Evolutionary conservation across 2,113 vertebrate species (phyloP).

Genomic region (Phaethon lepturus): DNA sequence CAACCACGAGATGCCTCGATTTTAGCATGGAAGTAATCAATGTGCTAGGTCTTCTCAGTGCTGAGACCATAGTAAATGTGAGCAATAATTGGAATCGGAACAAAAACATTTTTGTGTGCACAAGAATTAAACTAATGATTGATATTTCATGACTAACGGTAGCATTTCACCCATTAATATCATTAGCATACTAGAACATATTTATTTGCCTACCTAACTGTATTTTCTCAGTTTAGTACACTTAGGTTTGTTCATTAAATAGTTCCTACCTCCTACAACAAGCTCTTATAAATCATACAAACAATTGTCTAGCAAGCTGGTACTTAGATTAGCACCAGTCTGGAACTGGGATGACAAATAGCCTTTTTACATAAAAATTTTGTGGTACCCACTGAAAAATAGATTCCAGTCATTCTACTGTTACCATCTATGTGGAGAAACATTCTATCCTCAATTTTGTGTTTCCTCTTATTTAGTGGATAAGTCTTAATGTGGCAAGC

Average conservation of each 20-base stretch:
- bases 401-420: not conserved
- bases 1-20: not conserved
- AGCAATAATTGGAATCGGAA: not conserved
- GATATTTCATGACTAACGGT: not conserved
- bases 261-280: not conserved
- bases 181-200: not conserved
- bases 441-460: not conserved
- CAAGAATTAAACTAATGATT: not conserved
- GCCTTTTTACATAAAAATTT: not conserved
- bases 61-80: not conserved
- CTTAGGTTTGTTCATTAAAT: not conserved
- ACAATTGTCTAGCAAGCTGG: not conserved
- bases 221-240: not conserved
- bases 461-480: not conserved
- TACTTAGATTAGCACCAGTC: not conserved
- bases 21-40: not conserved
- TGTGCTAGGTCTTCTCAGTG: not conserved
- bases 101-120: not conserved
- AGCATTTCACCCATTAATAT: not conserved
- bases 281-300: not conserved
- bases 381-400: not conserved
- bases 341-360: not conserved
- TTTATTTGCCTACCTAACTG: not conserved
- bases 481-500: not conserved
- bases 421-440: not conserved